Percentiles rank a stretch among this genome's conserved stretches.
Conservation (phyloP, 2,113 vertebrate species). For the Narcine bancroftii region DNA sequence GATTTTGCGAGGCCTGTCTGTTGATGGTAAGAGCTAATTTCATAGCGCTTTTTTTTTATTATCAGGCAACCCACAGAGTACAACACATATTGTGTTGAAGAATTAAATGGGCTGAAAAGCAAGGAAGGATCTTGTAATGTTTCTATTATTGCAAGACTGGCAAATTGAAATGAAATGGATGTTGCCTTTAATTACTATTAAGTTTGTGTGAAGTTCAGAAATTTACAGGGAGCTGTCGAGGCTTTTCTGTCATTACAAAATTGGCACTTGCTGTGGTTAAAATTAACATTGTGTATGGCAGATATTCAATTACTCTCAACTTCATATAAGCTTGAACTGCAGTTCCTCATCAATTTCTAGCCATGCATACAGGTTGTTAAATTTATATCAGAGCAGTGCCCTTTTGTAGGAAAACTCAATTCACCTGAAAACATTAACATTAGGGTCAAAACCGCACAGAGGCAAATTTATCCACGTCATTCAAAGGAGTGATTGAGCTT, state of each 20-base stretch:
- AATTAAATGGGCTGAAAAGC: background rate
- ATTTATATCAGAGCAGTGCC: background rate
- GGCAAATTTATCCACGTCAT: background rate
- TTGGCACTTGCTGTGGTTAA: background rate
- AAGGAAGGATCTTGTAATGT: background rate
- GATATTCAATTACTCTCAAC: background rate
- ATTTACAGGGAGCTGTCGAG: background rate
- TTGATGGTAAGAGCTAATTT: background rate
- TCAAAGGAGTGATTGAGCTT: background rate
- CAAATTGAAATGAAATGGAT: background rate
- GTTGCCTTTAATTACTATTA: background rate
- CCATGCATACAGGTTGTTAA: background rate
- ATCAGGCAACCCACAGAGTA: background rate
- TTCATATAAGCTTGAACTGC: background rate
- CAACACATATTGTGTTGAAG: background rate
- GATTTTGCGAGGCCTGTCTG: background rate
- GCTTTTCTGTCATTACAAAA: background rate
- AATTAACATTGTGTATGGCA: background rate
- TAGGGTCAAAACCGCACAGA: background rate
- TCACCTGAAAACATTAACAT: background rate
- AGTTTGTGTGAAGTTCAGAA: background rate
- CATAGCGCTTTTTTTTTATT: background rate
- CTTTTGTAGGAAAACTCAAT: background rate
- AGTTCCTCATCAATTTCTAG: background rate
- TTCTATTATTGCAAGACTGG: background rate